Evolutionary conservation across 2,888 invertebrate genomes (phyloP), one percentile per base, ranked within the genome.

Genomic region (Holacanthella duospinosa): DNA sequence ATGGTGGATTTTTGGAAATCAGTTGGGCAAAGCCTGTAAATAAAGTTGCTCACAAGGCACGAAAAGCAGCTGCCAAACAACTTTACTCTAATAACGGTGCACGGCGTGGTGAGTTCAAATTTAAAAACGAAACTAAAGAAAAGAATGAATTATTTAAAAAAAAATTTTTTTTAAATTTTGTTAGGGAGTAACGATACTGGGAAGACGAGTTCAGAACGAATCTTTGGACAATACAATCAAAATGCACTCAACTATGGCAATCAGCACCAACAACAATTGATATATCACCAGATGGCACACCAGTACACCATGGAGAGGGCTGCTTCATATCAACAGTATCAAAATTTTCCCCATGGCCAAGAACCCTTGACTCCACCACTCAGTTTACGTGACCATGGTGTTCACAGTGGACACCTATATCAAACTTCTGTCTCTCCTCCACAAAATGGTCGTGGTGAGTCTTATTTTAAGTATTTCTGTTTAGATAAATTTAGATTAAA

Each of bases 21-120:
- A 64, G 63, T 3, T 74, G 73, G 74, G 68, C 73, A 1, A 74
- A 72, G 61, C 72, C 74, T 1, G 65, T 64, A 9, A 69, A 72
- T 12, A 68, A 69, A 58, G 57, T 54, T 16, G 25, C 43, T 19
- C 60, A 66, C 57, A 62, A 56, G 21, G 64, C 64, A 27, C 44
- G 53, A 24, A 65, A 62, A 43, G 59, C 43, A 44, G 21, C 44
- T 6, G 29, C 59, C 6, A 29, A 28, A 19, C 55, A 55, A 27
- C 55, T 26, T n/a, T 26, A 19, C n/a, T 27, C 29, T 56, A 12
- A 56, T 19, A 1, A n/a, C 29, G 27, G 21, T 6, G 19, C 1
- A 16, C 28, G 29, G 2, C n/a, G n/a, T n/a, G n/a, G n/a, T n/a
- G n/a, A n/a, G n/a, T n/a, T n/a, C n/a, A n/a, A n/a, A n/a, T n/a